phyloP scores from a whole-genome alignment of 2,113 vertebrate species.

The Athene noctua region DNA sequence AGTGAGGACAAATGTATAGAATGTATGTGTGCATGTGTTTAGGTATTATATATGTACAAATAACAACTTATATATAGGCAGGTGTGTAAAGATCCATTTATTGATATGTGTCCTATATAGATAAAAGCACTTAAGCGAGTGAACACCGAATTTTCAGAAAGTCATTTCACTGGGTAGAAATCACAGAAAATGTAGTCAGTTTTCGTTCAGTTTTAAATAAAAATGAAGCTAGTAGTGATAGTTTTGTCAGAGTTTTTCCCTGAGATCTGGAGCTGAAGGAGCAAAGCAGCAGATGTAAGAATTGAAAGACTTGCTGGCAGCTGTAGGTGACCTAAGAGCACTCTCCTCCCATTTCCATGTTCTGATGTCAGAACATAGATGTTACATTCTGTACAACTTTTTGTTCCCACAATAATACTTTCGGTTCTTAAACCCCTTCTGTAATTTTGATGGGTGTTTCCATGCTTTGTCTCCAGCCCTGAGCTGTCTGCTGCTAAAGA shows the following conservation, averaged over 20 bases:
- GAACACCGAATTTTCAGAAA: background rate
- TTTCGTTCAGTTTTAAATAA: background rate
- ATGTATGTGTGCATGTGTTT: background rate
- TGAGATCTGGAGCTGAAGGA: background rate
- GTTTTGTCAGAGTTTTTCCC: background rate
- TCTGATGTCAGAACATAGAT: background rate
- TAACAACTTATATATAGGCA: background rate
- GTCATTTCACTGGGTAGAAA: background rate
- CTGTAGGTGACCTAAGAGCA: background rate
- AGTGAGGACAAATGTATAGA: background rate
- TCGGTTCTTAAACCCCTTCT: background rate
- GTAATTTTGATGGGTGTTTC: background rate
- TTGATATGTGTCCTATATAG: background rate
- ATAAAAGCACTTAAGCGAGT: background rate
- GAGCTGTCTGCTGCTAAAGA: background rate
- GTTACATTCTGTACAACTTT: background rate
- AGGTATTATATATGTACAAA: background rate
- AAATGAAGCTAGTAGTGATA: background rate
- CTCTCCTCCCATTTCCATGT: background rate
- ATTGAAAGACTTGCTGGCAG: background rate
- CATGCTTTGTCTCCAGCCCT: background rate
- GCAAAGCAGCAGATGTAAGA: background rate
- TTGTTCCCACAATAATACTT: background rate
- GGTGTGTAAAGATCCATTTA: background rate
- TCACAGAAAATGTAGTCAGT: background rate